Conservation (phyloP, 2,888 invertebrate genomes). For the Lasius platythorax region DNA sequence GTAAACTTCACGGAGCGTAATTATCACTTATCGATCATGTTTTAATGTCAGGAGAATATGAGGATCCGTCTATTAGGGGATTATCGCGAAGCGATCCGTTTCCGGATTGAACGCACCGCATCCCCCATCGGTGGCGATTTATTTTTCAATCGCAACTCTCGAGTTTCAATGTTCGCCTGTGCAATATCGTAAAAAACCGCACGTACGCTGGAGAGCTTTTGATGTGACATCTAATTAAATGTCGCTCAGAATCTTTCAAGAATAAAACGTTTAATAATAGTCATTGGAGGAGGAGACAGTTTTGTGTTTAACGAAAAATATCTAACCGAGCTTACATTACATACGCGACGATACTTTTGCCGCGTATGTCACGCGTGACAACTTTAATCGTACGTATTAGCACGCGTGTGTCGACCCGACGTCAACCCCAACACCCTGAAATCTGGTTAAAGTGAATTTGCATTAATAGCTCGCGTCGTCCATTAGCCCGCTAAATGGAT, state of each 20-base stretch:
- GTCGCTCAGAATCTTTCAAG: slow-evolving; percentile 9
- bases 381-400: slow-evolving; percentile 70
- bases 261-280: slow-evolving; percentile 22
- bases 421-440: slow-evolving; percentile 55
- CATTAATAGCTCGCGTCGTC: slow-evolving; percentile 78
- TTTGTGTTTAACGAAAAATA: slow-evolving; percentile 6
- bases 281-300: not conserved
- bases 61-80: slow-evolving; percentile 5
- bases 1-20: slow-evolving; percentile 29
- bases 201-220: not conserved
- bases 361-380: slow-evolving; percentile 50
- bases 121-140: not conserved
- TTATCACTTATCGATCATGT: slow-evolving; percentile 29
- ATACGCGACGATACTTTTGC: slow-evolving; percentile 46
- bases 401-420: slow-evolving; percentile 35
- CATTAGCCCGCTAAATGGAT: slow-evolving; percentile 79
- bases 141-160: not conserved
- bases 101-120: not conserved
- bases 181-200: not conserved
- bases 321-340: not conserved
- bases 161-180: not conserved
- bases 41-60: not conserved
- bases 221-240: slow-evolving; percentile 33
- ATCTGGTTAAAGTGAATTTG: slow-evolving; percentile 80
- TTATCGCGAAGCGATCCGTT: not conserved